phyloP scores from a whole-genome alignment of 1,140 invertebrate species.

The Caerostris darwini region DNA sequence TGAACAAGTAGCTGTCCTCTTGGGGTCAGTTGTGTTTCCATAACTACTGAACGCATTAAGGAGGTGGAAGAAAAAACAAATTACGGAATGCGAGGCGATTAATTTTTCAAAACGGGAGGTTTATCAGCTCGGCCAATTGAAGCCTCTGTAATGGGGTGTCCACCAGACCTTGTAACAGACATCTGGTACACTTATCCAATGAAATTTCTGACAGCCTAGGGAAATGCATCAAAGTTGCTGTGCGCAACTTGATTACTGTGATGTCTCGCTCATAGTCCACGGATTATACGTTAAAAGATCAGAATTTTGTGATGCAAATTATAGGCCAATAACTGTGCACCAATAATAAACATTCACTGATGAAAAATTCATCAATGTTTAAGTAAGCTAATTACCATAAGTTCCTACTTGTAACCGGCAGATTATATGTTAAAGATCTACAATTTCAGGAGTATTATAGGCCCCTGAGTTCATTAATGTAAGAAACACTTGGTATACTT shows the following conservation, averaged over 20 bases:
- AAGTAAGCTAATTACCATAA: no score
- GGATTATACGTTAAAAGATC: no score
- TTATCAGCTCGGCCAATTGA: conserved; percentile 38
- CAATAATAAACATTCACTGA: no score
- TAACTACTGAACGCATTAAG: conserved; percentile 48
- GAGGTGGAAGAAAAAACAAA: conserved; percentile 11
- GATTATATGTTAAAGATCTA: no score
- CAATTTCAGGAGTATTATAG: no score
- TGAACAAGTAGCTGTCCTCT: not conserved
- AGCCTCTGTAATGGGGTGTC: not conserved
- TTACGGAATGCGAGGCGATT: conserved; percentile 44
- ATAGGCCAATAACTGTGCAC: no score
- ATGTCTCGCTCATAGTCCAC: no score
- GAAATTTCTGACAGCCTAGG: not conserved
- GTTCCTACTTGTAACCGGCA: no score
- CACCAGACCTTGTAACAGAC: conserved; percentile 18
- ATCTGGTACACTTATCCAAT: not conserved
- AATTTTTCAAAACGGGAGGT: conserved; percentile 61
- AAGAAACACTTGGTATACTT: conserved; percentile 13
- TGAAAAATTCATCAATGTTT: no score
- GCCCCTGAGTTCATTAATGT: not conserved
- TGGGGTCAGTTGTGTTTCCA: conserved; percentile 61
- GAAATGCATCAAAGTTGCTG: not conserved
- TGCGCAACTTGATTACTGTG: not conserved
- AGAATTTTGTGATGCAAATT: no score